These are phyloP conservation scores for Pseudobourletiella spinata DNA, from an alignment of 1,140 invertebrate genomes.

Conservation along the genomic window DNA sequence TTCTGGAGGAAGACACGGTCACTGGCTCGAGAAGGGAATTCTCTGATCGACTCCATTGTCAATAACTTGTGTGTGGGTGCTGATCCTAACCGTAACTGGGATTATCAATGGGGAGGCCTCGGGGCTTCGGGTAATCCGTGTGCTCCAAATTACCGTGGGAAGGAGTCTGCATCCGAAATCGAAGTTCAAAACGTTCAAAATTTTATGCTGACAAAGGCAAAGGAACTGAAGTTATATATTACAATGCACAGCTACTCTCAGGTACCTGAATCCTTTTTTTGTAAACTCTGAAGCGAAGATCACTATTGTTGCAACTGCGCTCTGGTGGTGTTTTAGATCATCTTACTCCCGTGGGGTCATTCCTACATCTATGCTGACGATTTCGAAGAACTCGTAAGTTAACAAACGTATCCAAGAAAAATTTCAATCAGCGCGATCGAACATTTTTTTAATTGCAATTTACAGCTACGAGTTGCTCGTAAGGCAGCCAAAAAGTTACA, in stretches of 20 bases:
- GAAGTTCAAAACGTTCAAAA: slow-evolving; percentile 69
- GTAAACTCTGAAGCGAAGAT: too few species aligned
- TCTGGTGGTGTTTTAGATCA: too few species aligned
- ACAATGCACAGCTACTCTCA: slow-evolving; percentile 76
- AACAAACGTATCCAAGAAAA: too few species aligned
- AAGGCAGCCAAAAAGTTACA: too few species aligned
- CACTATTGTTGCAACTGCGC: too few species aligned
- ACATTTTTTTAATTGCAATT: too few species aligned
- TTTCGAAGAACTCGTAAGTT: neutral
- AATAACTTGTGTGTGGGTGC: slow-evolving; percentile 6
- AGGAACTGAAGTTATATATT: slow-evolving; percentile 60
- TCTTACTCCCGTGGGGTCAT: neutral
- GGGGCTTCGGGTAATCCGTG: slow-evolving; percentile 21
- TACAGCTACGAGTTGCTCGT: too few species aligned
- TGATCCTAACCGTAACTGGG: slow-evolving; percentile 44
- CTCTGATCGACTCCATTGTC: too few species aligned
- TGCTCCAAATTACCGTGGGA: slow-evolving; percentile 15
- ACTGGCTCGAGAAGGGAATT: neutral
- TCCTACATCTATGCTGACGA: slow-evolving; percentile 2
- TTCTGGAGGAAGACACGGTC: slow-evolving; percentile 68
- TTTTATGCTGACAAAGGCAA: slow-evolving; percentile 48
- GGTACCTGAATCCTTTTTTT: too few species aligned
- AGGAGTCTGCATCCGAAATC: slow-evolving; percentile 13
- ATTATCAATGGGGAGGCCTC: slow-evolving; percentile 17
- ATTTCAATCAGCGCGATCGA: slow-evolving; percentile 49